Percentiles rank a stretch among this genome's conserved stretches.
These are phyloP conservation scores for Leptothorax acervorum DNA, from an alignment of 2,888 invertebrate species.

Conservation along the genomic window DNA sequence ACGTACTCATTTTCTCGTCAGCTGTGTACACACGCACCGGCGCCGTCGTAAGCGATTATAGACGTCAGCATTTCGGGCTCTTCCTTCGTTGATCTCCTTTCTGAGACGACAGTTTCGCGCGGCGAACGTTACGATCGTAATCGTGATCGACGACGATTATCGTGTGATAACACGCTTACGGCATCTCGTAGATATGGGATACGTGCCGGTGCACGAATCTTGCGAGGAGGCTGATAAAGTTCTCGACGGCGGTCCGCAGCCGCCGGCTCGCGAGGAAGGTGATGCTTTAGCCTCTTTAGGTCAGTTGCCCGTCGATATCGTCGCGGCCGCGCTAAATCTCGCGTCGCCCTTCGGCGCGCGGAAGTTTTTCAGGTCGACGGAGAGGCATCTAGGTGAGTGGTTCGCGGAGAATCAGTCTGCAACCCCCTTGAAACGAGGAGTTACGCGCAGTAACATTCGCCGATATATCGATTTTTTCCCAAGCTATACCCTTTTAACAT, in stretches of 20 bases:
- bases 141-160: background rate
- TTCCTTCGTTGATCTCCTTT: conserved; percentile 1
- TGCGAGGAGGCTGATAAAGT: conserved; percentile 41
- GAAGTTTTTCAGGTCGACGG: background rate
- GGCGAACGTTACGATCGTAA: background rate
- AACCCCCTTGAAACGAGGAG: background rate
- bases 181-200: background rate
- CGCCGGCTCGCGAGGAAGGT: conserved; percentile 15
- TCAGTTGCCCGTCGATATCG: conserved; percentile 40
- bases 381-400: conserved; percentile 1
- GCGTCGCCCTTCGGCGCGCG: background rate
- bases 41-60: conserved; percentile 2
- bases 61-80: background rate
- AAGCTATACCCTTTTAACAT: background rate
- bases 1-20: background rate
- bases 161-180: background rate
- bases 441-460: background rate
- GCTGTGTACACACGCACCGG: conserved; percentile 21
- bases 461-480: background rate
- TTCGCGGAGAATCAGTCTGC: background rate
- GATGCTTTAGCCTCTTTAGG: background rate
- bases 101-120: background rate
- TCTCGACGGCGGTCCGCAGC: conserved; percentile 34
- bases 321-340: background rate
- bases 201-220: conserved; percentile 10